These are phyloP conservation scores for Quadriops clusia DNA, from an alignment of 2,888 invertebrate species.

Conservation along the genomic window DNA sequence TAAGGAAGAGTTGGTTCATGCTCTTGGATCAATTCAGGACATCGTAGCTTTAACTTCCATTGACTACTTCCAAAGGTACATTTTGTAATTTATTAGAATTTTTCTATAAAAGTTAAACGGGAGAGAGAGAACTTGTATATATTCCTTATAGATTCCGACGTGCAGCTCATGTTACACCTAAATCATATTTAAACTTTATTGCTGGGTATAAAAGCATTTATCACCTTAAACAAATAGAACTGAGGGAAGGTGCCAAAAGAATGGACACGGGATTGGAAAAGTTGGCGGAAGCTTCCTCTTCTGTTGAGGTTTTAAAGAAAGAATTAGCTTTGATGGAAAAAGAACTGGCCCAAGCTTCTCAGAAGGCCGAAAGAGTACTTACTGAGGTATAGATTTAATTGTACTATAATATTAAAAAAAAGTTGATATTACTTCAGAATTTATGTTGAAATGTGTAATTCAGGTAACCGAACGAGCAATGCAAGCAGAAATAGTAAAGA, in stretches of 20 bases:
- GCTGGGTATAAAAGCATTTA: conserved; percentile 93
- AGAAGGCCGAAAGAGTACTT: conserved; percentile 79
- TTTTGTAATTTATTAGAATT: conserved; percentile 7
- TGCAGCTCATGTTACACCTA: conserved; percentile 93
- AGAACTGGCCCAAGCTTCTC: conserved; percentile 83
- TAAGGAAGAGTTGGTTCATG: conserved; percentile 76
- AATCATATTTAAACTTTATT: conserved; percentile 91
- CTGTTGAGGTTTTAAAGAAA: conserved; percentile 82
- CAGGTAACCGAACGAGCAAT: conserved; percentile 80
- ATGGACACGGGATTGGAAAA: conserved; percentile 96
- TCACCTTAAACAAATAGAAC: conserved; percentile 73
- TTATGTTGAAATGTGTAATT: too few relatives aligned
- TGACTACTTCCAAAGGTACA: conserved; percentile 70
- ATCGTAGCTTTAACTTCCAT: conserved; percentile 73
- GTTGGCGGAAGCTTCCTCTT: conserved; percentile 87
- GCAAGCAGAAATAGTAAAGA: conserved; percentile 91
- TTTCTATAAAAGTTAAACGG: background rate
- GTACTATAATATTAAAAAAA: background rate
- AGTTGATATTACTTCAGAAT: conserved; percentile 11
- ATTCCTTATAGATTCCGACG: conserved; percentile 57
- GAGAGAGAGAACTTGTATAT: conserved; percentile 1
- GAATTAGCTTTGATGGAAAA: conserved; percentile 91
- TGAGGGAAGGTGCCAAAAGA: conserved; percentile 78
- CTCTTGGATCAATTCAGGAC: conserved; percentile 89
- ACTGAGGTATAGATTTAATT: conserved; percentile 43